A percentile compares a stretch with the other conserved stretches of the same genome.
phyloP scores from a whole-genome alignment of 2,888 invertebrate species.

The Phanerotoma sp. region DNA sequence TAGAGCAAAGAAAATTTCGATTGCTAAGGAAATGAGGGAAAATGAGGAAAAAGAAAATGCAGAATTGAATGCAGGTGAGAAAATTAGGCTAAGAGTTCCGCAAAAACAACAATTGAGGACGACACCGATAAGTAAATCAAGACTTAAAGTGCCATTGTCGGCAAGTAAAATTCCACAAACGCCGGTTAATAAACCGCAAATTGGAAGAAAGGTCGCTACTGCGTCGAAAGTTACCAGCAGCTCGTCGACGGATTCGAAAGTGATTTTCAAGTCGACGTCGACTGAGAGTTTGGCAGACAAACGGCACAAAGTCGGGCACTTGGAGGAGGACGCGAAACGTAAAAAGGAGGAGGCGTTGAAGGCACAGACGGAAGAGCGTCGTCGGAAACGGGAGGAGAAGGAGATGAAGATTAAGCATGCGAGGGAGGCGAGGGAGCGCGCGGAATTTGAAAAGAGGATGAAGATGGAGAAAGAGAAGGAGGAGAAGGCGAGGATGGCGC shows the following conservation, averaged over 20 bases:
- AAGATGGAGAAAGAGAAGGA: slow-evolving; percentile 57
- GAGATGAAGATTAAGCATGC: slow-evolving; percentile 62
- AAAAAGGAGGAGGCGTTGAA: slow-evolving; percentile 66
- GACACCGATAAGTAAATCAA: slow-evolving; percentile 47
- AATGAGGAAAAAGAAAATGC: slow-evolving; percentile 48
- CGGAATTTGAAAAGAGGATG: slow-evolving; percentile 56
- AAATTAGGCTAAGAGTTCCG: slow-evolving; percentile 34
- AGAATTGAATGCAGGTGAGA: slow-evolving; percentile 30
- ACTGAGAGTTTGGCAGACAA: slow-evolving; percentile 52
- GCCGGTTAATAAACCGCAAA: slow-evolving; percentile 41
- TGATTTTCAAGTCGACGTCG: slow-evolving; percentile 42
- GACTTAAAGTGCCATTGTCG: slow-evolving; percentile 43
- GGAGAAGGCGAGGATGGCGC: slow-evolving; percentile 49
- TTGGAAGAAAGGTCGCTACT: too few species aligned
- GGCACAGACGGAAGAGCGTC: slow-evolving; percentile 63
- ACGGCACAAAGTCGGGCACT: slow-evolving; percentile 41
- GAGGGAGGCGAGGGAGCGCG: slow-evolving; percentile 58
- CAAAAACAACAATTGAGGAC: slow-evolving; percentile 39
- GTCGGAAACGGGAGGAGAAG: slow-evolving; percentile 63
- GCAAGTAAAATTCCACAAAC: slow-evolving; percentile 45
- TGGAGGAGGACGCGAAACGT: slow-evolving; percentile 60
- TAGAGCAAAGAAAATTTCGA: slow-evolving; percentile 48
- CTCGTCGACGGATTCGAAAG: too few species aligned
- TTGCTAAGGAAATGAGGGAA: slow-evolving; percentile 43
- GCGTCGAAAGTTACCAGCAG: too few species aligned